Evolutionary conservation across 1,140 invertebrate species (phyloP).

Genomic region (Drosophila sulfurigaster): DNA sequence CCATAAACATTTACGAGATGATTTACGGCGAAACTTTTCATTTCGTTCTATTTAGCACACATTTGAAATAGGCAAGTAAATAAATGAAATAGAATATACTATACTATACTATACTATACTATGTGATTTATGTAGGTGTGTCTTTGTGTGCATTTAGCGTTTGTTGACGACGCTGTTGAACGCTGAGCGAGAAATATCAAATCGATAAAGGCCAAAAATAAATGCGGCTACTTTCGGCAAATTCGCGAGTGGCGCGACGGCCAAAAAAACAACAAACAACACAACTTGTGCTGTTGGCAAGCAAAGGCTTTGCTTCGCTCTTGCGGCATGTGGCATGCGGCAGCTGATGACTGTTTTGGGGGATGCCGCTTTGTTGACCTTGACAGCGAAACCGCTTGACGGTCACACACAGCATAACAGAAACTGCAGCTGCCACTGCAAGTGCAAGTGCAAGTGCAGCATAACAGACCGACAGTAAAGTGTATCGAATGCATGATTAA

Average conservation of each 20-base stretch:
- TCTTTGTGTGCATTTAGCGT: not conserved
- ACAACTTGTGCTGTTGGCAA: slow-evolving; percentile 14
- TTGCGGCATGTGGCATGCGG: not conserved
- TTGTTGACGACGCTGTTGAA: slow-evolving; percentile 2
- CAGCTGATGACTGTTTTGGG: slow-evolving; percentile 64
- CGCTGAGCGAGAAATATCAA: slow-evolving; percentile 6
- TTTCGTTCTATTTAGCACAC: not conserved
- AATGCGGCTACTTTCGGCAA: slow-evolving; percentile 35
- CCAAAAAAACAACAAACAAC: not conserved
- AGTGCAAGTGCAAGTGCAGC: too few relatives aligned
- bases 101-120: too few relatives aligned
- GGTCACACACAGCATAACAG: slow-evolving; percentile 47
- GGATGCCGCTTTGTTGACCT: slow-evolving; percentile 72
- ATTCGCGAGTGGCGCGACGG: slow-evolving; percentile 14
- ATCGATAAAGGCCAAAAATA: slow-evolving; percentile 61
- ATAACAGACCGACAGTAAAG: too few relatives aligned
- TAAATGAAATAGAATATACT: too few relatives aligned
- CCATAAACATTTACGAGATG: not conserved
- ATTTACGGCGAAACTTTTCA: not conserved
- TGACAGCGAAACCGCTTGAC: slow-evolving; percentile 63
- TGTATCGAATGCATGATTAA: too few relatives aligned
- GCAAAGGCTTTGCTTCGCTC: not conserved
- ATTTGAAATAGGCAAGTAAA: too few relatives aligned
- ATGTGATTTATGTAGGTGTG: not conserved
- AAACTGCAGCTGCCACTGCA: not conserved